These are phyloP conservation scores for Orchesella cincta DNA, from an alignment of 1,140 invertebrate species.

Conservation along the genomic window DNA sequence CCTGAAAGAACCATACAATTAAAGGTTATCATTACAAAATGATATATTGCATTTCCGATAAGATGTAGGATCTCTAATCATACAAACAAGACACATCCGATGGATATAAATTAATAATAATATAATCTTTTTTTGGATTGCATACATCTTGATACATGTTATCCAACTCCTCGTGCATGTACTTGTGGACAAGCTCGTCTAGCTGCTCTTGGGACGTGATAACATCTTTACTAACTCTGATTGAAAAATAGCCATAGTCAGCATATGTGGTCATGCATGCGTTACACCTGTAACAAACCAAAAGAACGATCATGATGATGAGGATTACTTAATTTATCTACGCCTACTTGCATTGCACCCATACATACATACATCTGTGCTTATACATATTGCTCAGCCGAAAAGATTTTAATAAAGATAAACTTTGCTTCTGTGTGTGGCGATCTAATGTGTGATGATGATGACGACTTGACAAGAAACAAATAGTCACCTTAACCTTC, in stretches of 20 bases:
- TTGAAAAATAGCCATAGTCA: constrained; percentile 42
- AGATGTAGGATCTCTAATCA: too few relatives aligned
- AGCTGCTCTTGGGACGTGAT: constrained; percentile 44
- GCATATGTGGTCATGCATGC: constrained; percentile 47
- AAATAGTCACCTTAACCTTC: constrained; percentile 21
- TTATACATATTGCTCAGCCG: too few relatives aligned
- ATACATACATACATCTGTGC: too few relatives aligned
- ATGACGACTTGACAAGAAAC: too few relatives aligned
- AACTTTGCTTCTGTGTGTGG: too few relatives aligned
- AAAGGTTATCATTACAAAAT: too few relatives aligned
- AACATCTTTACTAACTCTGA: constrained; percentile 49
- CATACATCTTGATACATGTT: constrained; percentile 46
- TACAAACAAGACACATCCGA: too few relatives aligned
- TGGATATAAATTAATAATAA: not conserved
- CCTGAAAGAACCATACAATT: not conserved
- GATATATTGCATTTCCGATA: not conserved
- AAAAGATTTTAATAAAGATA: too few relatives aligned
- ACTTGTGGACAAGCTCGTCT: constrained; percentile 45
- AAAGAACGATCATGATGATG: not conserved
- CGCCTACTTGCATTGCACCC: not conserved
- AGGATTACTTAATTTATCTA: constrained; percentile 17
- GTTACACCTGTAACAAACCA: constrained; percentile 40
- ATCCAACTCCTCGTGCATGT: constrained; percentile 48
- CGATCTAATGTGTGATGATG: too few relatives aligned
- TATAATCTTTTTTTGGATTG: not conserved